A percentile compares a stretch with the other conserved stretches of the same genome.
phyloP scores from a whole-genome alignment of 2,113 vertebrate species.

The Irena cyanogastra region DNA sequence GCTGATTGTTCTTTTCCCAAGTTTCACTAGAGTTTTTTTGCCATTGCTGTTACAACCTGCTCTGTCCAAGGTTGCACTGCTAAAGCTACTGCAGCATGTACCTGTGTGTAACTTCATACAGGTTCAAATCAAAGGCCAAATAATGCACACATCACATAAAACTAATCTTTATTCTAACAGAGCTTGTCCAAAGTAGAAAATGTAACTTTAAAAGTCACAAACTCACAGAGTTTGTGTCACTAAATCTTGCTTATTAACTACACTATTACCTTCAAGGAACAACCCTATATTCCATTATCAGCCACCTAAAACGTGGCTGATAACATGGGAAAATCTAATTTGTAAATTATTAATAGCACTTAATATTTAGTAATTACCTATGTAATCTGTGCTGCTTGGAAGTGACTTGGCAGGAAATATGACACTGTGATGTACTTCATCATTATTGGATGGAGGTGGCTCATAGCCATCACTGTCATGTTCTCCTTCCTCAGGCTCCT shows the following conservation, averaged over 20 bases:
- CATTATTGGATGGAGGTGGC: constrained; percentile 80
- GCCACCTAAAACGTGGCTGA: not conserved
- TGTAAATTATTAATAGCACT: not conserved
- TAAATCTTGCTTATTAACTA: not conserved
- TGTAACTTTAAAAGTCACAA: not conserved
- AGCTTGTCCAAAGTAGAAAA: not conserved
- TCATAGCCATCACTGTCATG: constrained; percentile 81
- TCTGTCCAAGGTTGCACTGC: not conserved
- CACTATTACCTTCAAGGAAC: not conserved
- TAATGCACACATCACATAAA: not conserved
- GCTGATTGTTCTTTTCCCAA: not conserved
- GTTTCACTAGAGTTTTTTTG: not conserved
- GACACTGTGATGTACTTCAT: constrained; percentile 72
- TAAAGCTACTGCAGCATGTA: not conserved
- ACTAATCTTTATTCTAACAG: not conserved
- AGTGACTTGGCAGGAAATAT: constrained; percentile 77
- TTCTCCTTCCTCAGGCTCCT: constrained; percentile 60
- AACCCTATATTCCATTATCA: not conserved
- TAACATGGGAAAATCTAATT: not conserved
- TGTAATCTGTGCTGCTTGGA: constrained; percentile 79
- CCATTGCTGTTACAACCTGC: not conserved
- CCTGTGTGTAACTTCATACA: not conserved
- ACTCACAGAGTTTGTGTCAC: not conserved
- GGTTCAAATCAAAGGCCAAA: not conserved
- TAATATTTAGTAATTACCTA: constrained; percentile 71